Percentiles rank a stretch among this genome's conserved stretches.
Evolutionary conservation across 2,797 vertebrate species (phyloP).

Genomic region (Aeoliscus strigatus): DNA sequence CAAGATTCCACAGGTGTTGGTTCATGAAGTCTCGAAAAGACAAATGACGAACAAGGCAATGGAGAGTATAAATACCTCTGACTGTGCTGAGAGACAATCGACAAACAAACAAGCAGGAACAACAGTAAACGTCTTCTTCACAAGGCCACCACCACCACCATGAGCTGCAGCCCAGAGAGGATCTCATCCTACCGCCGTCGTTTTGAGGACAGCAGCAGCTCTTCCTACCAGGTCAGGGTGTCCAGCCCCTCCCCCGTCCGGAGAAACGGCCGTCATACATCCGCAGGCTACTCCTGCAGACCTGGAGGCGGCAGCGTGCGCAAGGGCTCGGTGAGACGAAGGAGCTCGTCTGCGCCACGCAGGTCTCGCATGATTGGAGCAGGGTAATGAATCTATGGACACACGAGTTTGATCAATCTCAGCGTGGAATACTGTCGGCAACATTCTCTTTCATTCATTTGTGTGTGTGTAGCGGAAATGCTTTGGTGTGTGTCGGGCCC

Average conservation of each 20-base stretch:
- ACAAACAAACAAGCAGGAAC: slow-evolving; percentile 17
- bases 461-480: slow-evolving; percentile 42
- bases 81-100: slow-evolving; percentile 9
- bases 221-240: slow-evolving; percentile 71
- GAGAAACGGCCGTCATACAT: slow-evolving; percentile 49
- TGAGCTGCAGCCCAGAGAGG: slow-evolving; percentile 75
- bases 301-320: slow-evolving; percentile 40
- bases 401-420: too few species aligned
- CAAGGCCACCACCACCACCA: slow-evolving; percentile 32
- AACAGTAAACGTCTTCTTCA: slow-evolving; percentile 4
- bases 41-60: slow-evolving; percentile 8
- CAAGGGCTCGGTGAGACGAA: slow-evolving; percentile 57
- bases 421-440: too few species aligned
- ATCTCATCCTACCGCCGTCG: slow-evolving; percentile 77
- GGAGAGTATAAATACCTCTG: slow-evolving; percentile 72
- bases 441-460: too few species aligned
- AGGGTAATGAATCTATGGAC: too few species aligned
- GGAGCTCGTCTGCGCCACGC: slow-evolving; percentile 64
- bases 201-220: slow-evolving; percentile 70
- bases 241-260: slow-evolving; percentile 74
- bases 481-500: slow-evolving; percentile 59
- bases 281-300: slow-evolving; percentile 57
- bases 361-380: slow-evolving; percentile 54
- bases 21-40: slow-evolving; percentile 44
- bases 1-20: slow-evolving; percentile 69